Percentiles rank a stretch among this genome's conserved stretches.
Evolutionary conservation across 1,140 invertebrate genomes (phyloP).

Genomic region (Chlorops oryzae): DNA sequence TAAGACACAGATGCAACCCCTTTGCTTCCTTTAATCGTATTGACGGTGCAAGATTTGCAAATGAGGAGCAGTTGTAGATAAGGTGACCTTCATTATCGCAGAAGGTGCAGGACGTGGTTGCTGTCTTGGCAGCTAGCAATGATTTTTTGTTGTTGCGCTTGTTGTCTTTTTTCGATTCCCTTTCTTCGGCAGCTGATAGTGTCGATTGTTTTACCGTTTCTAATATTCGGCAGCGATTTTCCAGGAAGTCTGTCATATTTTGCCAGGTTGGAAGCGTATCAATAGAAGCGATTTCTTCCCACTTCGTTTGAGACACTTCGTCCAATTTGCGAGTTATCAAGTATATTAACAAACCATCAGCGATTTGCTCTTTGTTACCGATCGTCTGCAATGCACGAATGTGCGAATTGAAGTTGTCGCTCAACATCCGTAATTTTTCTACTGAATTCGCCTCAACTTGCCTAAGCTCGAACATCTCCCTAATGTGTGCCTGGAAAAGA

Average conservation of each 20-base stretch:
- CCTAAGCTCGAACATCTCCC: neutral
- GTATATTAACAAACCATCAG: conserved; percentile 3
- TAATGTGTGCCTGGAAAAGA: conserved; percentile 11
- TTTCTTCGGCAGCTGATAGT: neutral
- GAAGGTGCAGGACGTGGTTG: neutral
- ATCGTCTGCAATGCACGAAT: conserved; percentile 5
- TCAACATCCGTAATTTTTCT: neutral
- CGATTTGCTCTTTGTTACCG: neutral
- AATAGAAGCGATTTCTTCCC: conserved; percentile 1
- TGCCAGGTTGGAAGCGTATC: neutral
- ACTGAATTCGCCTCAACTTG: neutral
- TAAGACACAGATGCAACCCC: neutral
- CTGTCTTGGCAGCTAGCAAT: neutral
- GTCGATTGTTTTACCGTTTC: too few relatives aligned
- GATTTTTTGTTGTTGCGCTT: neutral
- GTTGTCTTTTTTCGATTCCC: neutral
- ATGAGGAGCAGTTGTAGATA: conserved; percentile 2
- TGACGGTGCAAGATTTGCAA: neutral
- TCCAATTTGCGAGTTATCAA: conserved; percentile 4
- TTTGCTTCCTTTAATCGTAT: conserved; percentile 3
- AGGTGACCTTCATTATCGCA: conserved; percentile 6
- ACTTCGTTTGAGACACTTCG: neutral
- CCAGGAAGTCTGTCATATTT: neutral
- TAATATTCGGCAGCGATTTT: neutral
- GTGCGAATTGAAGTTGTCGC: neutral